Evolutionary conservation across 2,113 vertebrate genomes (phyloP).

Genomic region (Hypomesus transpacificus): DNA sequence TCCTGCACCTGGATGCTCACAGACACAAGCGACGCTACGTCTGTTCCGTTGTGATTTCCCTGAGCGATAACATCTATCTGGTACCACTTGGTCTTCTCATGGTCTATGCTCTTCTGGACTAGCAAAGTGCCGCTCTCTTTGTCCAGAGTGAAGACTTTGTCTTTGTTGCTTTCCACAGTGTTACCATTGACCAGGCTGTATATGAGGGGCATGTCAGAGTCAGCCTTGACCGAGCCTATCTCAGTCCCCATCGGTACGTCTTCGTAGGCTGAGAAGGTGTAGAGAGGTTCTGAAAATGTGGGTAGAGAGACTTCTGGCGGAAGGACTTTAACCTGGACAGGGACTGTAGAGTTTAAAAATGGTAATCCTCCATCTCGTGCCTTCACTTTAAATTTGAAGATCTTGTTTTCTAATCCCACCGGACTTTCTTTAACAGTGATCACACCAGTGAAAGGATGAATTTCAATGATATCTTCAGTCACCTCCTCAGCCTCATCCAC

Average conservation of each 20-base stretch:
- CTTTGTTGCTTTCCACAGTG: slow-evolving; percentile 90
- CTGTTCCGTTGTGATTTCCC: slow-evolving; percentile 82
- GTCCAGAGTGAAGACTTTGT: slow-evolving; percentile 85
- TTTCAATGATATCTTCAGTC: slow-evolving; percentile 84
- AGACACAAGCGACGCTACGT: slow-evolving; percentile 87
- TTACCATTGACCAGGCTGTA: slow-evolving; percentile 94
- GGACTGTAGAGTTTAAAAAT: slow-evolving; percentile 85
- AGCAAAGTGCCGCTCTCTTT: slow-evolving; percentile 82
- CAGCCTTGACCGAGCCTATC: slow-evolving; percentile 85
- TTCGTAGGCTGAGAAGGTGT: slow-evolving; percentile 89
- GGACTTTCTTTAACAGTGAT: slow-evolving; percentile 90
- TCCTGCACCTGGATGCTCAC: slow-evolving; percentile 93
- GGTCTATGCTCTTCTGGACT: slow-evolving; percentile 85
- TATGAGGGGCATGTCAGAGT: slow-evolving; percentile 85
- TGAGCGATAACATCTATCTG: slow-evolving; percentile 90
- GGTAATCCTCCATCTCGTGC: slow-evolving; percentile 90
- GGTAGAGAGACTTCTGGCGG: slow-evolving; percentile 86
- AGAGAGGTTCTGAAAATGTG: slow-evolving; percentile 92
- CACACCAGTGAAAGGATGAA: slow-evolving; percentile 88
- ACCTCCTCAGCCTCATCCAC: slow-evolving; percentile 81
- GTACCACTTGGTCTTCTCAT: slow-evolving; percentile 94
- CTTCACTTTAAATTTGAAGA: slow-evolving; percentile 88
- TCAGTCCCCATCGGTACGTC: slow-evolving; percentile 88
- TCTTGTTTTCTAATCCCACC: slow-evolving; percentile 85
- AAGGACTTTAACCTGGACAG: slow-evolving; percentile 85